These are phyloP conservation scores for Eueremaeus valkanovi DNA, from an alignment of 2,888 invertebrate species.

Conservation along the genomic window DNA sequence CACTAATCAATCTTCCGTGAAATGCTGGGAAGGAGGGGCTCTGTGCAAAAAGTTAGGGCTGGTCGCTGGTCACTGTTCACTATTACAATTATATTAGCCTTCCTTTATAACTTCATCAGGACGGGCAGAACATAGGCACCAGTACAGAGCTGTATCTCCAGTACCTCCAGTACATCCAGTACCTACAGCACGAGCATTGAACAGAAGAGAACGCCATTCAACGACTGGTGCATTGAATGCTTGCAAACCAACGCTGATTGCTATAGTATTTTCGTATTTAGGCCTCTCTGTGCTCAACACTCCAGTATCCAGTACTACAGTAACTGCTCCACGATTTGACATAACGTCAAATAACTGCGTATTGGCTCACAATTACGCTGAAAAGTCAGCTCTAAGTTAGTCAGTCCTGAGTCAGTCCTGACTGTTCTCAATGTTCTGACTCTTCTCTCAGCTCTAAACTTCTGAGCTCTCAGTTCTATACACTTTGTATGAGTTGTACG, in stretches of 20 bases:
- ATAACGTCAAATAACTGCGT: conserved; percentile 4
- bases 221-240: background rate
- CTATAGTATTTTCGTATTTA: background rate
- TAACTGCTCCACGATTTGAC: background rate
- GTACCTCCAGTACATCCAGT: background rate
- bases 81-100: conserved; percentile 27
- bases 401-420: too few species aligned
- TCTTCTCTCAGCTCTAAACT: too few species aligned
- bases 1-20: conserved; percentile 24
- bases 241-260: background rate
- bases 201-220: too few species aligned
- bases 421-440: background rate
- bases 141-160: background rate
- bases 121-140: conserved; percentile 6
- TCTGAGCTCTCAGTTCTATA: too few species aligned
- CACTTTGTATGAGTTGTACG: too few species aligned
- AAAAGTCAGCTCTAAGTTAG: background rate
- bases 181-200: too few species aligned
- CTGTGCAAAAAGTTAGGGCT: conserved; percentile 5
- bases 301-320: too few species aligned
- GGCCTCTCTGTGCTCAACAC: too few species aligned
- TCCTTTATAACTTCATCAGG: conserved; percentile 29
- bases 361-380: background rate
- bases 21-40: conserved; percentile 5
- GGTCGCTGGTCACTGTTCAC: conserved; percentile 18